Base-by-base conservation (phyloP, 2,888 invertebrate species). In the Melipona beecheii region DNA sequence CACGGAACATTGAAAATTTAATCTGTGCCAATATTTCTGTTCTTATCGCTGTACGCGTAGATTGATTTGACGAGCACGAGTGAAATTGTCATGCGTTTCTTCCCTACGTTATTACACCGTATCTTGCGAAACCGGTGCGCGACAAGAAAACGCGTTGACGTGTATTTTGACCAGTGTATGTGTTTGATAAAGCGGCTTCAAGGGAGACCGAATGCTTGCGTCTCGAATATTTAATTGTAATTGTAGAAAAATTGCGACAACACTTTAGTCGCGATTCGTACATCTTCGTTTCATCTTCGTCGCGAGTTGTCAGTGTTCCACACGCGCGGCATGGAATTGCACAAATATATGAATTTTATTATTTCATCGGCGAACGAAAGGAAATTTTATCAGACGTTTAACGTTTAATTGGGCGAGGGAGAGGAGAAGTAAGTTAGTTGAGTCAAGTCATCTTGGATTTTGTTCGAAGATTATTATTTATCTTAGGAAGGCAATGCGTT, bases 91-190 rank as follows among this genome's bases (percentile, higher is more conserved):
- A 43, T n/a, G n/a, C 60, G 49, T 74, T 65, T 73, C 70, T 74
- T 77, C 70, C 77, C 60, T 77, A 17, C 36, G 17, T 9, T 21
- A 19, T 36, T 43, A 43, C 11, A 43, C 1, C 11, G 36, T 43
- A 19, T 27, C 27, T 2, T 19, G 64, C 60, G 21, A 65, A 52
- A 50, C n/a, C 27, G 56, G 50, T 50, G 54, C 52, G 31, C 50
- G n/a, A 4, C 54, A 5, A 21, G 24, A 24, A 36, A 65, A 73
- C 73, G 58, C 84, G 76, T 83, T 77, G 75, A 76, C 83, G 83
- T 84, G 83, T 83, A 76, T 80, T 73, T 56, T 27, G 5, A 64
- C 72, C 43, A 27, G 17, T 43, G 27, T 27, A 27, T 1, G 1
- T 27, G 24, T 50, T 27, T 19, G 9, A 13, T 0, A 24, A 56